These are phyloP conservation scores for Catamblyrhynchus diadema DNA, from an alignment of 2,797 vertebrate species.

Conservation along the genomic window DNA sequence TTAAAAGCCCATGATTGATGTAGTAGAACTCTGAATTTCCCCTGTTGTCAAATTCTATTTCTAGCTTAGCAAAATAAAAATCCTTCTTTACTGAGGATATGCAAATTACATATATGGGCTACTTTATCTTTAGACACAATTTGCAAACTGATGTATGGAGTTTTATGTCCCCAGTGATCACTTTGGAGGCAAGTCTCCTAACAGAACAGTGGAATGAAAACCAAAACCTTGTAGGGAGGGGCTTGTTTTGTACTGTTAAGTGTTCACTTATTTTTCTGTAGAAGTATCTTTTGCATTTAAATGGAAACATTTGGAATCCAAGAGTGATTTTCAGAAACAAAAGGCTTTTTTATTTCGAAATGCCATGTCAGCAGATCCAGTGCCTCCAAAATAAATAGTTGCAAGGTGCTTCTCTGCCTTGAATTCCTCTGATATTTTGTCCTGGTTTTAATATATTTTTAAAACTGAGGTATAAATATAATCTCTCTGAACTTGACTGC, in stretches of 20 bases:
- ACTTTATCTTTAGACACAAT: neutral
- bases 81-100: neutral
- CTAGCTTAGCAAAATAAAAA: neutral
- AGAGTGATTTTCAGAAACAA: conserved; percentile 9
- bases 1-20: neutral
- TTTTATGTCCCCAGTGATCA: neutral
- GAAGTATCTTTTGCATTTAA: neutral
- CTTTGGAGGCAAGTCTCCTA: neutral
- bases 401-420: conserved; percentile 19
- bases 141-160: neutral
- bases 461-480: conserved; percentile 14
- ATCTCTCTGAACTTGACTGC: conserved; percentile 30
- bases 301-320: neutral
- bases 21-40: neutral
- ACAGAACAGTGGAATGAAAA: neutral
- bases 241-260: neutral
- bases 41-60: neutral
- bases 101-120: neutral
- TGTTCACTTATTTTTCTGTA: neutral
- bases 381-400: conserved; percentile 40
- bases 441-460: neutral
- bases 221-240: neutral
- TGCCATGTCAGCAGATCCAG: neutral
- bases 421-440: conserved; percentile 41
- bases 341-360: neutral